Conservation (phyloP, 2,888 invertebrate species). For the Biston betularia region DNA sequence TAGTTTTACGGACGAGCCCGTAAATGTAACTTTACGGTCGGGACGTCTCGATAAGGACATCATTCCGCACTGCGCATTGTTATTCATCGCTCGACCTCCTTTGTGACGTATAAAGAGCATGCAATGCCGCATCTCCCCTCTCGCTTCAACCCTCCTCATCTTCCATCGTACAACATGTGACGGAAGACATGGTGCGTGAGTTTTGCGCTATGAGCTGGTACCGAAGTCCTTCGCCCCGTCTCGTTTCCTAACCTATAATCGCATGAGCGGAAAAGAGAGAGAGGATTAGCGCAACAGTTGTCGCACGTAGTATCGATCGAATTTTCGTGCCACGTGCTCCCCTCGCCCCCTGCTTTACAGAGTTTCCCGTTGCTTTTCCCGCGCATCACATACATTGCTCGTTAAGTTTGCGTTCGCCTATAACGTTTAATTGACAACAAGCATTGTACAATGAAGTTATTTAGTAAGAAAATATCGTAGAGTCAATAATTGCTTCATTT, state of each 20-base stretch:
- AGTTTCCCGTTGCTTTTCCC: conserved; percentile 51
- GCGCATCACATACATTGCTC: conserved; percentile 49
- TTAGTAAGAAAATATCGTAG: conserved; percentile 25
- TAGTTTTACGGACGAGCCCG: conserved; percentile 27
- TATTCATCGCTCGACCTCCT: conserved; percentile 83
- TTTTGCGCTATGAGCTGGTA: conserved; percentile 75
- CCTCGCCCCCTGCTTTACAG: conserved; percentile 56
- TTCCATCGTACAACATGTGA: conserved; percentile 50
- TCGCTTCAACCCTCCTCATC: conserved; percentile 47
- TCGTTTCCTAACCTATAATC: conserved; percentile 43
- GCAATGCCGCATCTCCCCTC: conserved; percentile 79
- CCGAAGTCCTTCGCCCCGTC: conserved; percentile 65
- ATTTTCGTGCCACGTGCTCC: conserved; percentile 71
- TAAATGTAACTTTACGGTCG: conserved; percentile 46
- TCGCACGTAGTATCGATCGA: conserved; percentile 78
- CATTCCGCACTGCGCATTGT: conserved; percentile 85
- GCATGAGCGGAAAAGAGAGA: conserved; percentile 53
- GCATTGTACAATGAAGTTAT: conserved; percentile 46
- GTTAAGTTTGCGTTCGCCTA: conserved; percentile 22
- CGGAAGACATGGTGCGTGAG: conserved; percentile 69
- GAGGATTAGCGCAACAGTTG: conserved; percentile 79
- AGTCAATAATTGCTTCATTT: conserved; percentile 68
- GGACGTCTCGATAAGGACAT: conserved; percentile 72
- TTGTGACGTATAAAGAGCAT: conserved; percentile 79
- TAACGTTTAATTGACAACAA: conserved; percentile 29